Evolutionary conservation across 2,888 invertebrate genomes (phyloP).

Genomic region (Drosophila kuntzei): DNA sequence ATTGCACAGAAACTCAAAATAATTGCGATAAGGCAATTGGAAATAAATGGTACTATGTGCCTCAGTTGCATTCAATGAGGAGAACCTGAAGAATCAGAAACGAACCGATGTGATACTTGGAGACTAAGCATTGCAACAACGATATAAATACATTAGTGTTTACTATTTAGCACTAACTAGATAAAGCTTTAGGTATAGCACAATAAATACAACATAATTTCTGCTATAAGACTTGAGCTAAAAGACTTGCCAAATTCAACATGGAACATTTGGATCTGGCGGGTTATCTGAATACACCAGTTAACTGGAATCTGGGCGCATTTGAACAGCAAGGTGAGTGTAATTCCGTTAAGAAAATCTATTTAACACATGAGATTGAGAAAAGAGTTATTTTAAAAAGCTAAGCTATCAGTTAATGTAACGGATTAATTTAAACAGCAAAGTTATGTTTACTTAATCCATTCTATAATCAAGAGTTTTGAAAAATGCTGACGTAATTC

Average conservation of each 20-base stretch:
- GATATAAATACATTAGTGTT: constrained; percentile 48
- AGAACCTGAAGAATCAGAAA: constrained; percentile 50
- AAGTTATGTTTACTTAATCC: not conserved
- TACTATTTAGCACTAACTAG: constrained; percentile 34
- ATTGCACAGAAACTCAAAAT: constrained; percentile 55
- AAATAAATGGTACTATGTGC: constrained; percentile 54
- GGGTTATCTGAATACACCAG: constrained; percentile 77
- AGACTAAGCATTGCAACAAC: constrained; percentile 62
- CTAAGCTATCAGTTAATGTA: too few species aligned
- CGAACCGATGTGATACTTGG: constrained; percentile 71
- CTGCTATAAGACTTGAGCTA: constrained; percentile 33
- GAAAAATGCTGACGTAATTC: constrained; percentile 1
- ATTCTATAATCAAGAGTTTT: not conserved
- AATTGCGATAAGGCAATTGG: constrained; percentile 61
- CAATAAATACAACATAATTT: constrained; percentile 2
- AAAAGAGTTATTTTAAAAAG: too few species aligned
- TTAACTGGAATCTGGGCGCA: constrained; percentile 81
- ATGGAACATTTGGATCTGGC: constrained; percentile 85
- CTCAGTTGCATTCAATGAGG: constrained; percentile 58
- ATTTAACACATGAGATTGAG: too few species aligned
- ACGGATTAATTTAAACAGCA: not conserved
- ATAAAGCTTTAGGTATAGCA: constrained; percentile 16
- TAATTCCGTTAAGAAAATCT: not conserved
- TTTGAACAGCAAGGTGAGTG: constrained; percentile 84
- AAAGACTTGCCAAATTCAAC: constrained; percentile 51